These are phyloP conservation scores for Bicyclus anynana DNA, from an alignment of 1,140 invertebrate species.

Conservation along the genomic window DNA sequence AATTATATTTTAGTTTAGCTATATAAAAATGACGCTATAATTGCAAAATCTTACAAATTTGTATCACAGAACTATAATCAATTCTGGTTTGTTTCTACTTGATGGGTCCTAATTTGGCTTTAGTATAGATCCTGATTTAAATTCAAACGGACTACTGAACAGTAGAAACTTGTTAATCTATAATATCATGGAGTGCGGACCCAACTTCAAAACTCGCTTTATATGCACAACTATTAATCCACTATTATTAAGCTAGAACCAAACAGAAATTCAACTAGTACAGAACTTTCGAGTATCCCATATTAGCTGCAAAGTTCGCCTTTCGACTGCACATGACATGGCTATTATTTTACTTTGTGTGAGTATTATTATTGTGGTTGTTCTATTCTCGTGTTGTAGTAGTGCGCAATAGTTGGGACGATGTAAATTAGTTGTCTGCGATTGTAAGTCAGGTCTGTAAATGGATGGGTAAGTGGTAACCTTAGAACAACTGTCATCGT, in stretches of 20 bases:
- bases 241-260: constrained; percentile 26
- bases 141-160: constrained; percentile 5
- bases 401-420: no score
- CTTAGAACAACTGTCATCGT: no score
- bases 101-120: no score
- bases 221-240: constrained; percentile 28
- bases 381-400: no score
- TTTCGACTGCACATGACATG: constrained; percentile 3
- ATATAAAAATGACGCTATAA: no score
- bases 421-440: neutral
- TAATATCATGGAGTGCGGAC: constrained; percentile 20
- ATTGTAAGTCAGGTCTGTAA: no score
- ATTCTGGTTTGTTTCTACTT: no score
- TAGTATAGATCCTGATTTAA: neutral
- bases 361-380: no score
- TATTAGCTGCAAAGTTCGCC: constrained; percentile 20
- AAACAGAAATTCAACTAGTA: constrained; percentile 24
- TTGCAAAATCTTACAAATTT: no score
- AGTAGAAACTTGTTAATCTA: constrained; percentile 20
- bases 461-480: no score
- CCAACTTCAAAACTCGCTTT: constrained; percentile 25
- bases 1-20: no score
- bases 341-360: neutral
- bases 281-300: constrained; percentile 16
- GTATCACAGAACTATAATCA: no score